Evolutionary conservation across 1,140 invertebrate genomes (phyloP), one percentile per base, ranked within the genome.

Genomic region (Leptinotarsa undecemlineata): DNA sequence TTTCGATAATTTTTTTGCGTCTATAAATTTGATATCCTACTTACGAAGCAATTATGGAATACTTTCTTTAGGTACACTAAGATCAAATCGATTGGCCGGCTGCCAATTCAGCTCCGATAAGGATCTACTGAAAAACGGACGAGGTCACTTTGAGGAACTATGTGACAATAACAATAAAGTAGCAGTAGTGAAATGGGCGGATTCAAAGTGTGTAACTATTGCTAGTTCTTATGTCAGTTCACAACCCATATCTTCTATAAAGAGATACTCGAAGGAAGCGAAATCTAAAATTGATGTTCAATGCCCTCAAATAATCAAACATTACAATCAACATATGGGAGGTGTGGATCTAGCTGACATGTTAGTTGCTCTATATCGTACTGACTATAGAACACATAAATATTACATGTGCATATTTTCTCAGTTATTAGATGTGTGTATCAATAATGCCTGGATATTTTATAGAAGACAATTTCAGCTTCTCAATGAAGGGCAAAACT

Each of bases 301-400:
- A 63, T 82, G 85, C 70, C 85, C 85, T 48, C 79, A 82, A 76
- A 81, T 85, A 70, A 82, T 87, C 3, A 81, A 81, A 74, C 75
- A 82, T 63, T 77, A 77, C 68, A 77, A 77, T 69, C 17, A 48
- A 17, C 74, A 76, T 33, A 76, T 76, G 76, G 76, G 68, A 51
- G 76, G 76, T 11, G 76, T 77, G 15, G 62, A 77, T 48, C 47
- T 72, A 42, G 66, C 60, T 15, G 76, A 76, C 47, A 76, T 73
- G 74, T 26, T 78, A n/a, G 51, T 79, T 17, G 78, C 76, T 5
- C 47, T 76, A n/a, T 81, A 83, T 66, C 42, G 74, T 20, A 80
- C 77, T 23, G 60, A 61, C n/a, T 76, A 82, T 8, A 80, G 76
- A 75, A 74, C 71, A 3, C 77, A 74, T 23, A 63, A 76, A 51